Percentiles rank a stretch among this genome's conserved stretches.
phyloP scores from a whole-genome alignment of 2,797 vertebrate species.

The Manis javanica region DNA sequence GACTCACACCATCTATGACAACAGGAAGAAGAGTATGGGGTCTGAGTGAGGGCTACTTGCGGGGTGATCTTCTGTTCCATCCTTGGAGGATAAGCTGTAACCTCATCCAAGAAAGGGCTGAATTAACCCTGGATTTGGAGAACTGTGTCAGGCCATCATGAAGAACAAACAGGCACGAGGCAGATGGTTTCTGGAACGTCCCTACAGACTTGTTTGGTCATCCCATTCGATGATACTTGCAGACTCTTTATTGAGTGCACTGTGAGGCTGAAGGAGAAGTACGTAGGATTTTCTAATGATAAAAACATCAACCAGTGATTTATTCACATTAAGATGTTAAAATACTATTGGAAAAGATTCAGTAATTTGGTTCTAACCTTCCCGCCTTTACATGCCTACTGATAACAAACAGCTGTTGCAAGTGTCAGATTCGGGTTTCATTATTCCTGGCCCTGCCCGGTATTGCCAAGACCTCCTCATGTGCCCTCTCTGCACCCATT shows the following conservation, averaged over 20 bases:
- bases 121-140: not conserved
- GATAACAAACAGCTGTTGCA: not conserved
- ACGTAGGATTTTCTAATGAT: not conserved
- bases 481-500: too few relatives aligned
- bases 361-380: conserved; percentile 39
- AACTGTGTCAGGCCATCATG: not conserved
- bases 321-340: not conserved
- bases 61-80: not conserved
- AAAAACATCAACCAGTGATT: conserved; percentile 12
- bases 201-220: not conserved
- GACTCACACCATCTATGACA: not conserved
- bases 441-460: not conserved
- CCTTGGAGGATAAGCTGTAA: not conserved
- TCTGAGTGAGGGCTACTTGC: not conserved
- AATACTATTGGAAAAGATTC: not conserved
- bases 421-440: not conserved
- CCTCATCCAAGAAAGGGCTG: not conserved
- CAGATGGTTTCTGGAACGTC: not conserved
- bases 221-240: not conserved
- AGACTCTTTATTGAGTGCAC: not conserved
- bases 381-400: not conserved
- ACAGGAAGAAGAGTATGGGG: not conserved
- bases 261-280: not conserved
- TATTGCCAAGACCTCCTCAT: not conserved
- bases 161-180: not conserved